Conservation (phyloP, 2,113 vertebrate species). For the Stictonetta naevosa region DNA sequence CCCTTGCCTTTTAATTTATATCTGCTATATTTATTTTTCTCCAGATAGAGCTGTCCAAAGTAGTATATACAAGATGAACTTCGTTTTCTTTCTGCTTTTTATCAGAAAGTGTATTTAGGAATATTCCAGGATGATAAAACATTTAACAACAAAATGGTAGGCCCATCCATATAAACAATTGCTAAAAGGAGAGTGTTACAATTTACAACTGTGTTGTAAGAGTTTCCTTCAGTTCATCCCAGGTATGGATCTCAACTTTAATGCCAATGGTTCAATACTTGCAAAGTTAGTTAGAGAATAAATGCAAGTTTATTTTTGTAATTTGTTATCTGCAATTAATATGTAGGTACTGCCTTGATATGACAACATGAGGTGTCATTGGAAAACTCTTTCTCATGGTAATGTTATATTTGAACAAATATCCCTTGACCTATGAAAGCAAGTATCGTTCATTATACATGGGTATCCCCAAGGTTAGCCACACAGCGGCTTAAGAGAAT, state of each 20-base stretch:
- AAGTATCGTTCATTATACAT: not conserved
- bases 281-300: not conserved
- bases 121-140: not conserved
- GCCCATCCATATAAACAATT: not conserved
- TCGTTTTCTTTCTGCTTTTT: not conserved
- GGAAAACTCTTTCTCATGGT: constrained; percentile 29
- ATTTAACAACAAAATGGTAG: not conserved
- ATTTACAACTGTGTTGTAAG: not conserved
- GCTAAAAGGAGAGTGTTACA: not conserved
- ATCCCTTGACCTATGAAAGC: not conserved
- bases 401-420: not conserved
- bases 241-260: constrained; percentile 17
- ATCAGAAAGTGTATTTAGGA: not conserved
- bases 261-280: not conserved
- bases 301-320: not conserved
- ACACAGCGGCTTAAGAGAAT: not conserved
- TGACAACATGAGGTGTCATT: not conserved
- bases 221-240: not conserved
- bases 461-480: not conserved
- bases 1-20: not conserved
- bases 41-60: not conserved
- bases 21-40: not conserved
- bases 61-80: not conserved
- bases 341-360: not conserved
- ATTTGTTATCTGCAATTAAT: not conserved